Base-by-base conservation (phyloP, 2,888 invertebrate genomes). In the Mylabris sibirica region DNA sequence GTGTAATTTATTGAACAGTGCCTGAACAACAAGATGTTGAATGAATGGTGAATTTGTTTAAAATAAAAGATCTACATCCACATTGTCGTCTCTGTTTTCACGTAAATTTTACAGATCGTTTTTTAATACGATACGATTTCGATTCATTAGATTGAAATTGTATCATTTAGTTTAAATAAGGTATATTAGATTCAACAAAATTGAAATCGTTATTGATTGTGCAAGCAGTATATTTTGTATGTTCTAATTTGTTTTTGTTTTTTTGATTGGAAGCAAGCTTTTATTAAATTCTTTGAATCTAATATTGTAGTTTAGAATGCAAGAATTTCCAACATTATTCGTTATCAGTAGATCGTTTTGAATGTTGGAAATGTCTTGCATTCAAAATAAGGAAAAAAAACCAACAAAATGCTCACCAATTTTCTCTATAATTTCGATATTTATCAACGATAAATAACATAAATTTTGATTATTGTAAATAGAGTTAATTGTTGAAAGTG, bases 1-100 rank as follows among this genome's bases (percentile, higher is more conserved):
- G 63, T 67, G 60, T 66, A 66, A 62, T 38, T 64, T 62, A 65
- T 68, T 66, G 63, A 70, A 64, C 70, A 70, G 70, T 70, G 70
- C 70, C 70, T 70, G 70, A 67, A 34, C 44, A 38, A 64, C 30
- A 49, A 20, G 20, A 66, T 61, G 57, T 66, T 64, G 65, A 60
- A 60, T 66, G 66, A 66, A 66, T 62, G 66, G 61, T 60, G 57
- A 44, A 22, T 53, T 53, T 65, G 34, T 60, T 60, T n/a, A 38
- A 61, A 60, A 60, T 22, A 4, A 17, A 26, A 24, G n/a, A n/a
- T n/a, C n/a, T n/a, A 59, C n/a, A 4, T 6, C 60, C 34, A 34
- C n/a, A 30, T 38, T 34, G 4, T 35, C n/a, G 4, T 35, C n/a
- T 34, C 12, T 60, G 14, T 35, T n/a, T 22, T n/a, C 35, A 60